Evolutionary conservation across 2,888 invertebrate species (phyloP), one percentile per base, ranked within the genome.

Genomic region (Drosophila eohydei): DNA sequence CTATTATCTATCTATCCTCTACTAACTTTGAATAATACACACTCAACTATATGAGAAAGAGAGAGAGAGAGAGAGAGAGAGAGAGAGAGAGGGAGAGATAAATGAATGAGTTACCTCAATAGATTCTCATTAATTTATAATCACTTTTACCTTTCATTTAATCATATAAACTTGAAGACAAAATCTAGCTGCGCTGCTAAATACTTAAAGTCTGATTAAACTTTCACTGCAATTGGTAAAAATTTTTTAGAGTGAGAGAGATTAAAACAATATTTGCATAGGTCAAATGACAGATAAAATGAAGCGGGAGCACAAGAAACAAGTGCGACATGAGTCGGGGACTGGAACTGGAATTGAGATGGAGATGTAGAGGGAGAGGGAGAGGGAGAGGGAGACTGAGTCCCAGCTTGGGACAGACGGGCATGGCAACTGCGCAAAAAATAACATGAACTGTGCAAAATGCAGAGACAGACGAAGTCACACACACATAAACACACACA

Each of bases 251-350:
- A 71, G 55, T 56, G 71, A 65, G 67, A 58, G 72, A 86, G 75
- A 86, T 84, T 84, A 69, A 81, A 81, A 71, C 38, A 84, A 89
- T 89, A 89, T 84, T 84, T 79, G 71, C 68, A 80, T 89, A 89
- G 84, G 84, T 89, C 84, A 74, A 81, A 87, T 89, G 84, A 87
- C 80, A 80, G 80, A 82, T 77, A 66, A 80, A 79, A 55, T 69
- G 83, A 66, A 68, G 68, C 58, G 60, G 59, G 71, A 56, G 48
- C 61, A 68, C 55, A 9, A 67, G 67, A 79, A 54, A 78, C 66
- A 66, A 65, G 21, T 68, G 69, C 52, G 69, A 66, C 57, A 57
- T 46, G 63, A 64, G 51, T 50, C 54, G 38, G 50, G 44, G 14
- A 50, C 12, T 38, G 30, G 28, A 46, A 48, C 44, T 61, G 71